Evolutionary conservation across 2,113 vertebrate species (phyloP), one percentile per base, ranked within the genome.

Genomic region (Athene cunicularia): DNA sequence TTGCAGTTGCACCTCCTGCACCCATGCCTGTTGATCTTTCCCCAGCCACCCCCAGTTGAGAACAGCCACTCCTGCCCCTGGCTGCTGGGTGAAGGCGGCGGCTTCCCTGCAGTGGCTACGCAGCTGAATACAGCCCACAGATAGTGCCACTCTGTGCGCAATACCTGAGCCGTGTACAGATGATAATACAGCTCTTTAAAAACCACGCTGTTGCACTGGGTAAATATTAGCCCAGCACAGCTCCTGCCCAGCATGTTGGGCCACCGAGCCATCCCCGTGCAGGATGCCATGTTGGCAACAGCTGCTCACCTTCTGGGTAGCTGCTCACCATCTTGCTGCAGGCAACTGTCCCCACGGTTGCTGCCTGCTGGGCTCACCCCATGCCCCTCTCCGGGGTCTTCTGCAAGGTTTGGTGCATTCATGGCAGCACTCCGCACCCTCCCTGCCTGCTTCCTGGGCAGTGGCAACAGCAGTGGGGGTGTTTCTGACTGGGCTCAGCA

Each of bases 261-360:
- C 24, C 20, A 53, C 82, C 2, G 3, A 74, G 37, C 15, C 37
- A 70, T 26, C 59, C 67, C 45, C 1, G 2, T 6, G 55, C 1
- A 2, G 14, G 35, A 11, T 67, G 56, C 47, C 47, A 37, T 30
- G 30, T 15, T 11, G 2, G 35, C n/a, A 74, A 4, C 0, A 2
- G 2, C 3, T 1, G 0, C 7, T 32, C 39, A 18, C 60, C 35
- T 41, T 24, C 45, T 1, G 0, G 8, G 14, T 9, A 75, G 20
- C 49, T 73, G 45, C 63, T 73, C n/a, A 43, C 17, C 50, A 5
- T 21, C 28, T 32, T 6, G 1, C 19, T 28, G 10, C 33, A 32
- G 41, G 28, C 52, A 59, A 10, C 14, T 35, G 6, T 27, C 11
- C 49, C 14, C 37, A 15, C 0, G 0, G 67, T 26, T 3, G 1